These are phyloP conservation scores for Actenoides lindsayi DNA, from an alignment of 2,113 vertebrate genomes.

Conservation along the genomic window DNA sequence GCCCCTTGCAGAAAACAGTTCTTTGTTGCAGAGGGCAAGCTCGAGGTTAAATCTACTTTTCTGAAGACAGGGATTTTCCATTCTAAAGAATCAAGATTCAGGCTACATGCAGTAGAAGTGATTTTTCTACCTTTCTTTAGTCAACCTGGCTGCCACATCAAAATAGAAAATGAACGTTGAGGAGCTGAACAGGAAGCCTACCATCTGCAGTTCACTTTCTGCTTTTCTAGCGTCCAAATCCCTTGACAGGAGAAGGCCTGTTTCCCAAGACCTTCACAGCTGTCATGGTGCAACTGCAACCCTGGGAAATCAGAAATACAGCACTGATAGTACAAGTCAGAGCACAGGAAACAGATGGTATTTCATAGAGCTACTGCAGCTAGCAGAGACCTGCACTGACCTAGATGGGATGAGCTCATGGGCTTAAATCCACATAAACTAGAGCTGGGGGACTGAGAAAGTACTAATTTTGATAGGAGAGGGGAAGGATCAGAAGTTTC, in stretches of 20 bases:
- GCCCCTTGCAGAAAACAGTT: neutral
- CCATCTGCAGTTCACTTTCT: neutral
- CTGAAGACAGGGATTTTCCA: neutral
- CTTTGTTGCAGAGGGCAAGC: neutral
- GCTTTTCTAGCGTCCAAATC: neutral
- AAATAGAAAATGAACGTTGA: neutral
- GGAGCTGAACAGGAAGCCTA: neutral
- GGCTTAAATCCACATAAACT: neutral
- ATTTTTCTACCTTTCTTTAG: neutral
- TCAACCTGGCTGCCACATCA: neutral
- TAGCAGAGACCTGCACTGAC: neutral
- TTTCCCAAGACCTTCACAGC: neutral
- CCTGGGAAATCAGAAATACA: neutral
- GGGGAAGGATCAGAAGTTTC: neutral
- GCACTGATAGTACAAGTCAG: neutral
- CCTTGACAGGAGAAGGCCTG: neutral
- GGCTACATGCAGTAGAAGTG: neutral
- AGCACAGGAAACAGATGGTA: neutral
- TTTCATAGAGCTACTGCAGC: neutral
- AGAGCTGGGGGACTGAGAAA: neutral
- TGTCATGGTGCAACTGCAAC: neutral
- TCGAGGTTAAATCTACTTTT: neutral
- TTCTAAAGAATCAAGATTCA: neutral
- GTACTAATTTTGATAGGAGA: neutral
- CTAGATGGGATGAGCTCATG: neutral